Evolutionary conservation across 2,888 invertebrate species (phyloP).

Genomic region (Trachelus stipa): DNA sequence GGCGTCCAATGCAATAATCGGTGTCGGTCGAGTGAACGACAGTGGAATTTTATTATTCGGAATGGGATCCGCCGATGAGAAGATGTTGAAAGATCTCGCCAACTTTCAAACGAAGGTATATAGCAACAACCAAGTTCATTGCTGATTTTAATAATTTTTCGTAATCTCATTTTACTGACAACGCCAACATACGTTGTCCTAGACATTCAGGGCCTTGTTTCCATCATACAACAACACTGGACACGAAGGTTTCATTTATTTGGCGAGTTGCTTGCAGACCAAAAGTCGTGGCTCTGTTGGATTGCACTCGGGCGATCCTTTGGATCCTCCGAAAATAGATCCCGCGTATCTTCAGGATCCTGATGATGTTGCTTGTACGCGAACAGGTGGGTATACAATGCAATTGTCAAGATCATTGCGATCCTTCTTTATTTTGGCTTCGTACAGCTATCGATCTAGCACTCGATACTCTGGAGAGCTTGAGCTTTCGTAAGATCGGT

Average conservation of each 20-base stretch:
- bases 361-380: slow-evolving; percentile 75
- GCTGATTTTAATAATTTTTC: slow-evolving; percentile 17
- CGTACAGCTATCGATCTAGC: slow-evolving; percentile 72
- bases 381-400: slow-evolving; percentile 66
- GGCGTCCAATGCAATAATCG: slow-evolving; percentile 76
- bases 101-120: slow-evolving; percentile 74
- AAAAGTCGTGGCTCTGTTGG: slow-evolving; percentile 77
- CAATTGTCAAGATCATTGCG: not conserved
- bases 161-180: slow-evolving; percentile 1
- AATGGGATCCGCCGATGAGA: slow-evolving; percentile 77
- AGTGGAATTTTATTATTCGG: slow-evolving; percentile 74
- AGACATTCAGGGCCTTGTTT: slow-evolving; percentile 76
- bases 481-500: slow-evolving; percentile 72
- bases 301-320: slow-evolving; percentile 71
- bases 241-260: slow-evolving; percentile 77
- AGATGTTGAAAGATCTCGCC: slow-evolving; percentile 73
- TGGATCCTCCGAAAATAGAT: slow-evolving; percentile 76
- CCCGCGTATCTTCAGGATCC: slow-evolving; percentile 78
- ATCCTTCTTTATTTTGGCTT: not conserved
- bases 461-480: slow-evolving; percentile 69
- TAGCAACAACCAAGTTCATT: not conserved
- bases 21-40: slow-evolving; percentile 68
- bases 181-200: slow-evolving; percentile 29
- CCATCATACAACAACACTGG: slow-evolving; percentile 74
- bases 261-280: slow-evolving; percentile 78